Conservation (phyloP, 2,113 vertebrate species). For the Dipodomys merriami region DNA sequence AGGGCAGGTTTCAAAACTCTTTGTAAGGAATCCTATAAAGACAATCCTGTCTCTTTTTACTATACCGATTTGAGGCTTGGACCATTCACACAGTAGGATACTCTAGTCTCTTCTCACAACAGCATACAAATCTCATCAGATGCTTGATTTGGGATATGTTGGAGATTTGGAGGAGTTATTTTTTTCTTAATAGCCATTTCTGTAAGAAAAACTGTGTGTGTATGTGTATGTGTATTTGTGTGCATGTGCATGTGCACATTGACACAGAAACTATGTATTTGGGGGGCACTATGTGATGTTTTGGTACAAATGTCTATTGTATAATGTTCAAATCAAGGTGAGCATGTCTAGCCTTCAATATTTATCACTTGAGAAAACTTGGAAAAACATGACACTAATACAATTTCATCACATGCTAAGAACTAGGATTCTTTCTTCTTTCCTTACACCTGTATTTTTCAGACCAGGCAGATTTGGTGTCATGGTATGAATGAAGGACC, state of each 20-base stretch:
- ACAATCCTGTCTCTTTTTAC: not conserved
- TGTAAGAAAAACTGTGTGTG: not conserved
- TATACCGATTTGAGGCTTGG: not conserved
- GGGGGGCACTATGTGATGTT: not conserved
- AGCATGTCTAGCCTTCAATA: not conserved
- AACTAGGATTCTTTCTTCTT: not conserved
- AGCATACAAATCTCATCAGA: not conserved
- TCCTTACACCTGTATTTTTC: not conserved
- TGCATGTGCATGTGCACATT: not conserved
- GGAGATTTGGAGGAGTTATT: not conserved
- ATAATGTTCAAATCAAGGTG: not conserved
- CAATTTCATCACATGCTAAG: not conserved
- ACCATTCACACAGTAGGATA: not conserved
- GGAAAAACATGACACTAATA: not conserved
- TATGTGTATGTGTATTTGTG: not conserved
- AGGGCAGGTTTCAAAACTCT: not conserved
- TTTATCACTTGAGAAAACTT: not conserved
- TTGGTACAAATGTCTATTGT: no score
- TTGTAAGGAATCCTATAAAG: not conserved
- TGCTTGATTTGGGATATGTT: not conserved
- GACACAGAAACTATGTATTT: not conserved
- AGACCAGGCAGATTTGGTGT: not conserved
- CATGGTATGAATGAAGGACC: not conserved
- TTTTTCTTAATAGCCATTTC: constrained; percentile 6
- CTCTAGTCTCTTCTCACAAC: not conserved